Base-by-base conservation (phyloP, 2,797 vertebrate genomes). In the Coregonus ussuriensis region DNA sequence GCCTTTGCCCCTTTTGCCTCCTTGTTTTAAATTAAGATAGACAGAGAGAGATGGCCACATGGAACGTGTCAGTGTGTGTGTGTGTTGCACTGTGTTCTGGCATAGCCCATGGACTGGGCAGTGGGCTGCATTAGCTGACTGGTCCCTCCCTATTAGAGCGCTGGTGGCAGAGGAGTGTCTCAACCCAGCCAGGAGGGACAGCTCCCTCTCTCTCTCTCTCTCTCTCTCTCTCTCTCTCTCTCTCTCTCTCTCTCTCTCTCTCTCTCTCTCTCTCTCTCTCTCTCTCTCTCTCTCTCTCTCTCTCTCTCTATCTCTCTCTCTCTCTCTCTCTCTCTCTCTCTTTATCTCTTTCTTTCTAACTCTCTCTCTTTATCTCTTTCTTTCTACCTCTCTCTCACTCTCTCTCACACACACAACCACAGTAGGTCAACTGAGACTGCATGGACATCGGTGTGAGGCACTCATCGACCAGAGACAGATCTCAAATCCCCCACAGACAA, bases 101-200 rank as follows among this genome's bases (percentile, higher is more conserved):
- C 84, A 89, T 91, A 91, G 88, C 87, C 92, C 88, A 91, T 93
- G 65, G 85, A 88, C 92, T 71, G 86, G 93, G 93, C 94, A 91
- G 90, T 93, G 90, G 88, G 91, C 90, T 91, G 90, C 89, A 88
- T 91, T 92, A 91, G 92, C 87, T 91, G 89, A 90, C 86, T 87
- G 92, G 93, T 94, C 90, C 90, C 88, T 91, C 89, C 90, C 91
- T 86, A 93, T 94, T 94, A 93, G 90, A 91, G 88, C 80, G 88
- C 92, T 93, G 93, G 94, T 94, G 93, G 92, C 93, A 93, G 85
- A 93, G 91, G 89, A 91, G 89, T 91, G 90, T 88, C 89, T 91
- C 87, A 88, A 89, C 75, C 88, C 89, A 82, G 76, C 75, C 71
- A 56, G 72, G 77, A 83, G 77, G 83, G 76, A 86, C 21, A 78